Evolutionary conservation across 2,888 invertebrate species (phyloP), one percentile per base, ranked within the genome.

Genomic region (Mythimna loreyi): DNA sequence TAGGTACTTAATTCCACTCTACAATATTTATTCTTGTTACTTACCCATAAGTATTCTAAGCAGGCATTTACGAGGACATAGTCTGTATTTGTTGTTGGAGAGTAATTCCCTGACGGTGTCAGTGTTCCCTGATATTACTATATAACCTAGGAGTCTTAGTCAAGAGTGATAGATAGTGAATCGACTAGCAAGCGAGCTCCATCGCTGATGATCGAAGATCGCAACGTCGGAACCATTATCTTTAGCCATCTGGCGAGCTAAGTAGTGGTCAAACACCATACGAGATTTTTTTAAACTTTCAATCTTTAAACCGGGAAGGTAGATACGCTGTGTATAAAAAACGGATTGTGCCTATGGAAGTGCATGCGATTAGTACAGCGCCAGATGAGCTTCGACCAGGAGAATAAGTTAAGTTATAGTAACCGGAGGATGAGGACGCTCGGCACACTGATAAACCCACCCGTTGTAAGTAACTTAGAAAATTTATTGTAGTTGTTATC

Each of bases 401-500:
- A 99, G 89, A 91, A 93, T 0, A 99, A 99, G 96, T 96, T 99
- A 63, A 99, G 99, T 92, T 99, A 99, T 0, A 99, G 99, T 84
- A 99, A 99, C 84, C 94, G 96, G 52, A 96, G 99, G 83, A 98
- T 99, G 93, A 96, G 98, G 84, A 89, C 98, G 30, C 96, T 99
- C 6, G 99, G 99, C n/a, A 97, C 97, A 0, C 89, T 98, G 58
- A 90, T 98, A 55, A 97, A 94, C 86, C 94, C 96, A 21, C 97
- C 98, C n/a, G 87, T 95, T 90, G 97, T 97, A 92, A 91, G 73
- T 30, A 25, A 25, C n/a, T 8, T 21, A 1, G 5, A 43, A n/a
- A 21, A 7, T 16, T 33, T 55, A 0, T n/a, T 33, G 6, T 33
- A 0, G 1, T 21, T 33, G 33, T 33, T 55, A 52, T 9, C 19